Base-by-base conservation (phyloP, 2,797 vertebrate species). In the Crenichthys baileyi region DNA sequence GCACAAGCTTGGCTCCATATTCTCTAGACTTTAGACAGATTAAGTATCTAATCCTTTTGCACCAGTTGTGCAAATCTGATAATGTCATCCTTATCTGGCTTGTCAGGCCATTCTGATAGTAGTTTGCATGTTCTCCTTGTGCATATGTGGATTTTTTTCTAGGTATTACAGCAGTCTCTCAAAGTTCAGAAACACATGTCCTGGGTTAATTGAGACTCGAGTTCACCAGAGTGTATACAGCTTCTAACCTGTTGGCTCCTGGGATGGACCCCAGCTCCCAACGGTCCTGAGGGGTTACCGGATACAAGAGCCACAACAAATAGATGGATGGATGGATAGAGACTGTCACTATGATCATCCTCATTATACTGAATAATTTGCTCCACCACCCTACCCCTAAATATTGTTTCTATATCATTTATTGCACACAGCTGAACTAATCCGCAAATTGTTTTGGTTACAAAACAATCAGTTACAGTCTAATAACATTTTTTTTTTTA, bases 1-100 rank as follows among this genome's bases (percentile, higher is more conserved):
- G 50, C 50, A 18, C 50, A 51, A 18, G 39, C 39, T 41, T 68
- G 36, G 39, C 22, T 24, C 39, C 39, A 41, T 44, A 44, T 44
- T 44, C 65, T 68, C 39, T 44, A 24, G 20, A 44, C 11, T 68
- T 68, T 68, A 68, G 65, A 68, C 65, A 46, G 65, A 68, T 44
- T 68, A 46, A 68, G 12, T 46, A 12, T 68, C 24, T 44, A 36
- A 68, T 68, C 39, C 39, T 46, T 46, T n/a, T 44, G 65, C 22
- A 44, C 6, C 12, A 6, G 22, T n/a, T 46, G 22, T 44, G 24
- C 41, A n/a, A 15, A n/a, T 68, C 65, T 68, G 41, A 68, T 46
- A n/a, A n/a, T 39, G 12, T n/a, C 65, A 68, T n/a, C 5, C 13
- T 12, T 41, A 46, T 68, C 39, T 68, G 39, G 65, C 24, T 46